Evolutionary conservation across 1,140 invertebrate genomes (phyloP).

Genomic region (Brachystomella parvula): DNA sequence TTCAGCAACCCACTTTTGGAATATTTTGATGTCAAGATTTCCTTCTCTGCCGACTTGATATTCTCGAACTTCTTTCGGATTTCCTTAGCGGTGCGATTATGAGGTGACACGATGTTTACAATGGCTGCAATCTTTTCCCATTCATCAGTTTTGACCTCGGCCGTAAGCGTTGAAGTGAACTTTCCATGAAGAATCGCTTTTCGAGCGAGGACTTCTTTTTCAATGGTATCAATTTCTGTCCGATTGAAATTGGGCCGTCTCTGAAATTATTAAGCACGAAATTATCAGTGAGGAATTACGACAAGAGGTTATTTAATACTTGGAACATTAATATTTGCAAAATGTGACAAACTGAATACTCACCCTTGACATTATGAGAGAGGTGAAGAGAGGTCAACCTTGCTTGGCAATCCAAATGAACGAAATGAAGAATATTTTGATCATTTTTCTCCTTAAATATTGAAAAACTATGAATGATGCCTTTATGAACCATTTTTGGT

Average conservation of each 20-base stretch:
- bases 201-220: neutral
- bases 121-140: neutral
- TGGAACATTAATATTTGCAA: no score
- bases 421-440: no score
- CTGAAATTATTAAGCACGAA: no score
- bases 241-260: neutral
- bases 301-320: no score
- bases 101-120: neutral
- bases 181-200: neutral
- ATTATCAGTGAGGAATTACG: no score
- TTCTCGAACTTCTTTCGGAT: neutral
- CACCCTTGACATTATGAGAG: no score
- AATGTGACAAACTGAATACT: no score
- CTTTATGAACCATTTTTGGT: no score
- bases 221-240: neutral
- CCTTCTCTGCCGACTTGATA: neutral
- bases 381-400: no score
- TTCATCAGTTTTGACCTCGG: neutral
- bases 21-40: neutral
- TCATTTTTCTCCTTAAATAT: no score
- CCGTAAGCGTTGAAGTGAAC: neutral
- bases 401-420: no score
- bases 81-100: neutral
- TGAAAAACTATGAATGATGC: no score
- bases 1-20: neutral